Evolutionary conservation across 2,797 vertebrate genomes (phyloP).

Genomic region (Sebastes paucispinis): DNA sequence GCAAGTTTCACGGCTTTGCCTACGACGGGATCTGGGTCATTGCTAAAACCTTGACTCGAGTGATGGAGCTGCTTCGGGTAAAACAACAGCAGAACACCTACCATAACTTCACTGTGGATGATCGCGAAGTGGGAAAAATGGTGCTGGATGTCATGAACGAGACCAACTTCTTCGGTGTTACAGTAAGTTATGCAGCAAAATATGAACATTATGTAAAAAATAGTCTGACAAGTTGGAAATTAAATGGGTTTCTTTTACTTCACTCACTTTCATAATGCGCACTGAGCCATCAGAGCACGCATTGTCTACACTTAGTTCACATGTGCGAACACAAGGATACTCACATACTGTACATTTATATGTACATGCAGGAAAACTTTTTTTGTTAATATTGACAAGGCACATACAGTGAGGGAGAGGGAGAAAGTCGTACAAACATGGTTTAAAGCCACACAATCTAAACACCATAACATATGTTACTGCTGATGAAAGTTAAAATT

Average conservation of each 20-base stretch:
- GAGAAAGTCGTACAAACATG: neutral
- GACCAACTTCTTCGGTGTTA: constrained; percentile 98
- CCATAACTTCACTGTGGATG: constrained; percentile 95
- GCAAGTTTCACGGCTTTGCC: constrained; percentile 98
- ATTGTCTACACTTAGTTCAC: neutral
- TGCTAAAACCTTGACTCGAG: constrained; percentile 93
- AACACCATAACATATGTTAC: neutral
- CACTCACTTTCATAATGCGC: neutral
- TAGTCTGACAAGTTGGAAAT: neutral
- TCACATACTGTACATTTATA: neutral
- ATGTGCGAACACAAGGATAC: neutral
- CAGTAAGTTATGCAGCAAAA: constrained; percentile 81
- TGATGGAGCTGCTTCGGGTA: constrained; percentile 91
- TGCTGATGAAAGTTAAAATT: neutral
- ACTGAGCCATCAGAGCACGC: neutral
- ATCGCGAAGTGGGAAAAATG: constrained; percentile 94
- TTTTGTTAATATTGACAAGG: neutral
- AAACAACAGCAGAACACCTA: constrained; percentile 88
- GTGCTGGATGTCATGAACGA: constrained; percentile 99
- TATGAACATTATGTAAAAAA: neutral
- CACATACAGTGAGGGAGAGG: neutral
- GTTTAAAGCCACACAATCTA: neutral
- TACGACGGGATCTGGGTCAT: constrained; percentile 99
- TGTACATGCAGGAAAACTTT: neutral
- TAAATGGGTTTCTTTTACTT: neutral